Evolutionary conservation across 2,797 vertebrate species (phyloP), one percentile per base, ranked within the genome.

Genomic region (Ceryle rudis): DNA sequence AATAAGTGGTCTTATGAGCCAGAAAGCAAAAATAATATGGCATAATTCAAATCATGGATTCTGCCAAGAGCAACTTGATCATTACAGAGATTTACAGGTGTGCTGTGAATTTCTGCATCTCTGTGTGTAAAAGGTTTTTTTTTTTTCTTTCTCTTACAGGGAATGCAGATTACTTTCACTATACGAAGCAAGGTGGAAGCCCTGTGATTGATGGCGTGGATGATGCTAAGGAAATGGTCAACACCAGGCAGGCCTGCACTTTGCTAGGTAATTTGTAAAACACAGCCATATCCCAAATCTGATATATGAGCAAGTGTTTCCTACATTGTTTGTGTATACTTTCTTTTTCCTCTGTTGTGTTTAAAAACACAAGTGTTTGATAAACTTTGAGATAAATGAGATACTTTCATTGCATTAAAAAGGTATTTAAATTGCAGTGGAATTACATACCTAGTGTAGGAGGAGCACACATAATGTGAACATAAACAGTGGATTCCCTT

Each of bases 201-300:
- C 99, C 99, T 2, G 98, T 99, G 71, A 99, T 99, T 47, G 98
- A 98, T 10, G 99, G 99, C 19, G 98, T 99, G 42, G 99, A 99
- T 23, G 99, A 99, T 96, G 98, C 98, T 5, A 99, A 99, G 96
- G 99, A 99, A 95, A 99, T 99, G 97, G 92, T 74, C 51, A 98
- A 98, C 66, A 99, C 99, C 51, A 98, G 99, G 72, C 97, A 99
- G 42, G 99, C 99, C 93, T 99, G 99, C 97, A 97, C 98, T 52
- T 97, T 99, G 90, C 98, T 99, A 82, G 99, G 99, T 99, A 98
- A 98, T 69, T 81, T 54, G 31, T 92, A 54, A 44, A 81, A 31
- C 52, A 47, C 17, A 42, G 3, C 64, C 69, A 4, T 52, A n/a
- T 31, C 52, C 33, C 35, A 71, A 49, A 58, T 82, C 69, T 5